Evolutionary conservation across 2,113 vertebrate genomes (phyloP), one percentile per base, ranked within the genome.

Genomic region (Myrmecophaga tridactyla): DNA sequence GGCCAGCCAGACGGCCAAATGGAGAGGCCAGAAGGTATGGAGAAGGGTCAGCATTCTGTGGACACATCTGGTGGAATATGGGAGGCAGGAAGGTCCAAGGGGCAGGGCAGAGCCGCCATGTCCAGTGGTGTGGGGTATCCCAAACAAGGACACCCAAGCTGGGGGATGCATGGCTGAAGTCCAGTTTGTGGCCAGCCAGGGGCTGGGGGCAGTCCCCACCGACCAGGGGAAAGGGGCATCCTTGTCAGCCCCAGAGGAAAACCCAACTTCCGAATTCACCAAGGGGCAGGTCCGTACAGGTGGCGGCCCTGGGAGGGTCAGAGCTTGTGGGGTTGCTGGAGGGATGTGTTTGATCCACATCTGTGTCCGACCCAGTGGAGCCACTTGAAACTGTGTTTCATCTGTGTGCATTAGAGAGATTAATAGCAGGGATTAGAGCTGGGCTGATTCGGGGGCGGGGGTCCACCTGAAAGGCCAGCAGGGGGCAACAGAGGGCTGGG

Each of bases 211-310:
- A 77, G 25, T 10, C 10, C 46, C 46, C 41, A 34, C n/a, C 10
- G 3, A 4, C 46, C 58, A 3, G 10, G 67, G 72, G 4, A 31
- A 27, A 48, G 58, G 31, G 72, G 3, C 27, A 0, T 41, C 88
- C 56, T 77, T 14, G 18, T 46, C 48, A 27, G 18, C 39, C 77
- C 46, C 63, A 4, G 56, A 51, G 29, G 56, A 83, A 58, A 53
- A 23, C 60, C 18, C 1, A 0, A 20, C n/a, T 51, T 36, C 83
- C 78, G 4, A 53, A 27, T 58, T 75, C 60, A 43, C 80, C 20
- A 36, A 58, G 56, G 6, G 4, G n/a, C 1, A 6, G 2, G 13
- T 21, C 23, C 43, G 51, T 9, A 21, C 0, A 0, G 41, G 1
- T 6, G 13, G 43, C 20, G 41, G 46, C 39, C 51, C 46, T n/a